Conservation (phyloP, 30 jellyfish, hydroid and myxozoan genomes). For the Cassiopea xamachana region DNA sequence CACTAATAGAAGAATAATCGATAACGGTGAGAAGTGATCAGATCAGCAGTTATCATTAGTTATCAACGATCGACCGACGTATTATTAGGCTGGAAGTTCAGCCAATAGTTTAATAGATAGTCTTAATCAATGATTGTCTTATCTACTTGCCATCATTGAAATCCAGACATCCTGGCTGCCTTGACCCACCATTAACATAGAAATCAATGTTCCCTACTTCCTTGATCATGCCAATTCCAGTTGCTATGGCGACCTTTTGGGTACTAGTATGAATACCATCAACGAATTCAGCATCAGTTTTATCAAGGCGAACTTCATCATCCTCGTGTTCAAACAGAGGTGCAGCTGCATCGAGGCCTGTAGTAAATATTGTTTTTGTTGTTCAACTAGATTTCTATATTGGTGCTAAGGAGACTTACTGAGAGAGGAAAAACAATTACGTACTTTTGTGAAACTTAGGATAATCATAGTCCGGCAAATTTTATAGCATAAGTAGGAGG, state of each 20-base stretch:
- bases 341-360: slow-evolving; percentile 94
- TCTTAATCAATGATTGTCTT: not conserved
- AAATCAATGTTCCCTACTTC: slow-evolving; percentile 84
- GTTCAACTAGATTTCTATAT: too few species aligned
- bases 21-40: not conserved
- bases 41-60: not conserved
- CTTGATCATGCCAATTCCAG: slow-evolving; percentile 77
- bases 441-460: too few species aligned
- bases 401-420: too few species aligned
- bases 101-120: too few species aligned
- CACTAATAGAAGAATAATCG: too few species aligned
- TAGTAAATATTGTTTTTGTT: not conserved
- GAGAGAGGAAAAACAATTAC: too few species aligned
- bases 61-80: too few species aligned
- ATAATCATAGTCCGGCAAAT: too few species aligned
- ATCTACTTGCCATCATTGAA: slow-evolving; percentile 47
- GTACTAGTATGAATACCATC: slow-evolving; percentile 86
- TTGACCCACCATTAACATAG: slow-evolving; percentile 84
- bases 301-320: slow-evolving; percentile 80
- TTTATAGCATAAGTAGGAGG: too few species aligned
- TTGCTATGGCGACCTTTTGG: slow-evolving; percentile 51
- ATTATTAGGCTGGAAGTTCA: too few species aligned
- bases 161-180: slow-evolving; percentile 81
- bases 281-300: slow-evolving; percentile 90
- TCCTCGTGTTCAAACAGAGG: slow-evolving; percentile 84